Percentiles rank a stretch among this genome's conserved stretches.
phyloP scores from a whole-genome alignment of 1,140 invertebrate genomes.

The Mesaphorura yosii region DNA sequence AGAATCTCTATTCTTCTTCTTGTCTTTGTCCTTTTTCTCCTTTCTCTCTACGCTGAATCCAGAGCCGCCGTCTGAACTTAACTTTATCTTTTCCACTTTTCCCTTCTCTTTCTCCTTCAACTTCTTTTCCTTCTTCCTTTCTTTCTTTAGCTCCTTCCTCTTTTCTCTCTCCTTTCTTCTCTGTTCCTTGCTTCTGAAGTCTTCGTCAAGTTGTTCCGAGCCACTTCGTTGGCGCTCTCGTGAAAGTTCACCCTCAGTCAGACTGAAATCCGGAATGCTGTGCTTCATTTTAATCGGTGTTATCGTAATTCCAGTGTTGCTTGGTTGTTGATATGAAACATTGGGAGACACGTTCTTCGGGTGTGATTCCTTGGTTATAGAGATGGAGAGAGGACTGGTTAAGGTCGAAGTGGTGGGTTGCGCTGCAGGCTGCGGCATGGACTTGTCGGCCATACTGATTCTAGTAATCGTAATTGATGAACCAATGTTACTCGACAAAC shows the following conservation, averaged over 20 bases:
- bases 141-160: slow-evolving; percentile 44
- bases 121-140: slow-evolving; percentile 32
- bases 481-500: slow-evolving; percentile 22
- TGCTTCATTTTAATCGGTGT: slow-evolving; percentile 28
- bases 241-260: neutral
- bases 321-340: slow-evolving; percentile 10
- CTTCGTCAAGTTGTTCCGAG: slow-evolving; percentile 29
- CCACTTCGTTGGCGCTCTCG: neutral
- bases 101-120: slow-evolving; percentile 44
- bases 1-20: slow-evolving; percentile 42
- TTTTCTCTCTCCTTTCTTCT: slow-evolving; percentile 43
- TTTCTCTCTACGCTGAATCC: slow-evolving; percentile 43
- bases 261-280: slow-evolving; percentile 2
- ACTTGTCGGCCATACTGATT: slow-evolving; percentile 30
- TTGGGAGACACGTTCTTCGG: too few species aligned
- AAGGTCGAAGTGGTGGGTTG: too few species aligned
- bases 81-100: slow-evolving; percentile 42
- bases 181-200: slow-evolving; percentile 24
- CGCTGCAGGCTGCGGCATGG: too few species aligned
- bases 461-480: slow-evolving; percentile 30
- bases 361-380: too few species aligned
- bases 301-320: slow-evolving; percentile 29
- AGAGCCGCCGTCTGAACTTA: slow-evolving; percentile 42
- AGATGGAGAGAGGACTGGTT: too few species aligned
- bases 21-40: slow-evolving; percentile 49